Base-by-base conservation (phyloP, 1,140 invertebrate species). In the Spodoptera frugiperda region DNA sequence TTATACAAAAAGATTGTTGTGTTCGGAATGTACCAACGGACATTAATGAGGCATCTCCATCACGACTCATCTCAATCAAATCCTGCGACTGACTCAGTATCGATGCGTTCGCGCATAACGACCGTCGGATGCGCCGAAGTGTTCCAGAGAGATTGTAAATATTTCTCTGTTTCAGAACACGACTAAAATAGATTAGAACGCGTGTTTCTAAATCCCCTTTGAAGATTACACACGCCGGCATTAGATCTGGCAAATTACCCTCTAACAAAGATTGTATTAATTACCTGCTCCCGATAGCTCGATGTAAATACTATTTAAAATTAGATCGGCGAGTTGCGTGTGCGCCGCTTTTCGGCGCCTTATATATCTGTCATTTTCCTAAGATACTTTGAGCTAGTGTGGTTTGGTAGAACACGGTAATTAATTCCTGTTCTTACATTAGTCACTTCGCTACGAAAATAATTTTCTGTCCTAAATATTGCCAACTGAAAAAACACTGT, bases 211-310 rank as follows among this genome's bases (percentile, higher is more conserved):
- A 93, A 93, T 92, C 90, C 89, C 90, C 92, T 94, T 94, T 94
- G 92, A 94, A 94, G 92, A 94, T 94, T 94, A 94, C 88, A 91
- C 91, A 94, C 87, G 89, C 92, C 88, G 84, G 91, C 90, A 94
- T 94, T 93, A 94, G 92, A 88, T 92, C 92, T 94, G 92, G 92
- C 92, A 91, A 94, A 94, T 94, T 94, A 94, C 90, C 87, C 89
- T 93, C 89, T 92, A 93, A 93, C 92, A 94, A 93, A 93, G 92
- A 94, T 94, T 92, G 92, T 93, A 94, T 93, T 94, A 94, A 94
- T 94, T 94, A 94, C 91, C 86, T 87, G 88, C 84, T 92, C 92
- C 87, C 91, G 87, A 93, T 93, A 91, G 91, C 78, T 83, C 81
- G 91, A 88, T 89, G 91, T 93, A 93, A 93, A 93, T 93, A 92